Percentiles rank a stretch among this genome's conserved stretches.
Conservation (phyloP, 2,888 invertebrate species). For the Electrophaes corylata region DNA sequence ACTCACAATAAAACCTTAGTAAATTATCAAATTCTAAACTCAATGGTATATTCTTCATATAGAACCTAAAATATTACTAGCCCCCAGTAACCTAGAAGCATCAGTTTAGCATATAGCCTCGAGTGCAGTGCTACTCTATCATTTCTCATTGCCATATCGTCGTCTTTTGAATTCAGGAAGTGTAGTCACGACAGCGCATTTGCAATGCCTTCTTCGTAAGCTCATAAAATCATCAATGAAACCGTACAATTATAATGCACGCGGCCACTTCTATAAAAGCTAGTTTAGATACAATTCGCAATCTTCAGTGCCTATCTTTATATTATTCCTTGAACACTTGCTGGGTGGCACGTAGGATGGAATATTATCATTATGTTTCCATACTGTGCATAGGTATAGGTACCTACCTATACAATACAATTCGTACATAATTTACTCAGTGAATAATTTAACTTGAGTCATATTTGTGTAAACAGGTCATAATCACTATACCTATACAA, state of each 20-base stretch:
- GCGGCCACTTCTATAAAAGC: constrained; percentile 58
- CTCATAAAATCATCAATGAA: constrained; percentile 78
- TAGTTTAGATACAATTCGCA: constrained; percentile 67
- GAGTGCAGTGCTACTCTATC: constrained; percentile 40
- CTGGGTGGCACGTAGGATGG: constrained; percentile 37
- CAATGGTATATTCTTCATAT: background rate
- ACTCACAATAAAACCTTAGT: background rate
- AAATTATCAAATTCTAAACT: constrained; percentile 1
- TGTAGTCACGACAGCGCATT: constrained; percentile 73
- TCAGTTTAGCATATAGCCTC: constrained; percentile 30
- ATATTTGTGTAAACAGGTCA: constrained; percentile 14
- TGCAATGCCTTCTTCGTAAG: constrained; percentile 76
- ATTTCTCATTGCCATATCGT: constrained; percentile 64
- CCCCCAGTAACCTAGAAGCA: constrained; percentile 10
- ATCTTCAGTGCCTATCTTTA: constrained; percentile 52
- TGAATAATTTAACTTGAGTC: constrained; percentile 13
- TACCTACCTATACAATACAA: constrained; percentile 5
- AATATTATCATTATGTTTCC: constrained; percentile 30
- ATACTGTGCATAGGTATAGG: constrained; percentile 15
- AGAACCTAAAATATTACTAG: background rate
- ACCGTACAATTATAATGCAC: constrained; percentile 77
- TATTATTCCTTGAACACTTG: constrained; percentile 38
- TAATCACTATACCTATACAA: background rate
- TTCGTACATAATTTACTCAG: constrained; percentile 7
- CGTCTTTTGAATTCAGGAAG: constrained; percentile 69